phyloP scores from a whole-genome alignment of 2,888 invertebrate species.

The Iphiclides podalirius region DNA sequence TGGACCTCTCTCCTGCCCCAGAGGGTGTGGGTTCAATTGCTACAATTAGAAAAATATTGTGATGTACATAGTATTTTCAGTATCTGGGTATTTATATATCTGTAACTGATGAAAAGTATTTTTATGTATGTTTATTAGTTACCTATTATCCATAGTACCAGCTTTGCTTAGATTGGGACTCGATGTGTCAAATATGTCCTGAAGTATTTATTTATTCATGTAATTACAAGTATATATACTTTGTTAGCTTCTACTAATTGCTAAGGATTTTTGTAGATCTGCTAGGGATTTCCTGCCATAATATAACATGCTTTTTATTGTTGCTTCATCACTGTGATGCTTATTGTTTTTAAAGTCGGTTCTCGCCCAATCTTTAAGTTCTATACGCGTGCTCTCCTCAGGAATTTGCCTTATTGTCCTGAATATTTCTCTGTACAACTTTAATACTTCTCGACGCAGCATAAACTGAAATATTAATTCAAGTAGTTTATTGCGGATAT shows the following conservation, averaged over 20 bases:
- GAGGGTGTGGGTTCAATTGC: no score
- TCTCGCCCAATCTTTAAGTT: constrained; percentile 86
- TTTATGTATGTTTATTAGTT: no score
- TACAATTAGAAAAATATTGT: no score
- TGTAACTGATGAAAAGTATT: no score
- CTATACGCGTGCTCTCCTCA: constrained; percentile 81
- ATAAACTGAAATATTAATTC: constrained; percentile 83
- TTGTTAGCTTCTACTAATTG: constrained; percentile 72
- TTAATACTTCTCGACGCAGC: constrained; percentile 87
- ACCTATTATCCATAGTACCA: no score
- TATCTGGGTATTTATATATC: no score
- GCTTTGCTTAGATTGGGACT: no score
- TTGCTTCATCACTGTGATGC: constrained; percentile 85
- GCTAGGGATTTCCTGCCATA: constrained; percentile 85
- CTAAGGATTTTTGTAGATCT: constrained; percentile 83
- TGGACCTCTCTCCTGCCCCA: no score
- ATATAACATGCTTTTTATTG: constrained; percentile 85
- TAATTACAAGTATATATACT: no score
- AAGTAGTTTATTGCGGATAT: not conserved
- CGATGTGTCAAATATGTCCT: no score
- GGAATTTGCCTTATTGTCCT: constrained; percentile 83
- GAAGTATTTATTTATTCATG: no score
- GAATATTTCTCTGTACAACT: constrained; percentile 87
- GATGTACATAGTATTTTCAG: no score
- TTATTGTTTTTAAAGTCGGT: constrained; percentile 87